These are phyloP conservation scores for Phodopus roborovskii DNA, from an alignment of 2,113 vertebrate genomes.

Conservation along the genomic window DNA sequence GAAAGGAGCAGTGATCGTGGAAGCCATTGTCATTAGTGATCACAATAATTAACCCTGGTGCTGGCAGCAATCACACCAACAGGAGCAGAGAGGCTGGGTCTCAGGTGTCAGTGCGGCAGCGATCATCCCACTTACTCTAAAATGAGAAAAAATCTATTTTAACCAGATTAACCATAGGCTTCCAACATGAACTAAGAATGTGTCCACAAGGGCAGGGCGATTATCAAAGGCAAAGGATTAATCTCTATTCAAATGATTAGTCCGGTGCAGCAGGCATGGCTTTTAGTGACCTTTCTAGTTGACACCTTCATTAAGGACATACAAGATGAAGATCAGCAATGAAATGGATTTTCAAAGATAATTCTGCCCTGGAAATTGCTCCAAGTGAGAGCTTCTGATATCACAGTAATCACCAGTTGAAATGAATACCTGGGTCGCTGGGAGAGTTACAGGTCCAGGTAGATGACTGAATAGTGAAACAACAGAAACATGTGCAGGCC, in stretches of 20 bases:
- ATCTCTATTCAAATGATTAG: slow-evolving; percentile 29
- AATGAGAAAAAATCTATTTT: slow-evolving; percentile 46
- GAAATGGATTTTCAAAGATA: slow-evolving; percentile 38
- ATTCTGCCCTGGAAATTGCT: neutral
- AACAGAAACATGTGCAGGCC: neutral
- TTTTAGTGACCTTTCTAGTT: slow-evolving; percentile 15
- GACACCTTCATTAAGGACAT: slow-evolving; percentile 57
- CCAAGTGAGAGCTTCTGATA: neutral
- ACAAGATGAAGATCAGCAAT: slow-evolving; percentile 18
- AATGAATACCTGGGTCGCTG: neutral
- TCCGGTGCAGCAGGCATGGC: neutral
- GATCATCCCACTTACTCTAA: neutral
- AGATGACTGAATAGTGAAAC: neutral
- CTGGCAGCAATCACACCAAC: neutral
- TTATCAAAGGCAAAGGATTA: slow-evolving; percentile 48
- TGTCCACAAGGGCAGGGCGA: slow-evolving; percentile 28
- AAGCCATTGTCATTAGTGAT: neutral
- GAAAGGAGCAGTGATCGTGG: neutral
- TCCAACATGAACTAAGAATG: slow-evolving; percentile 54
- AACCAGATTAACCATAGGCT: slow-evolving; percentile 25
- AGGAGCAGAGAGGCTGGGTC: neutral
- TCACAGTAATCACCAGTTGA: neutral
- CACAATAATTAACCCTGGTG: neutral
- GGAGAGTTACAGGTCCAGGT: slow-evolving; percentile 37
- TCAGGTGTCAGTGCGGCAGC: neutral